Evolutionary conservation across 37 sponge, comb jelly and placozoan genomes (phyloP).

Genomic region (Crambe crambe): DNA sequence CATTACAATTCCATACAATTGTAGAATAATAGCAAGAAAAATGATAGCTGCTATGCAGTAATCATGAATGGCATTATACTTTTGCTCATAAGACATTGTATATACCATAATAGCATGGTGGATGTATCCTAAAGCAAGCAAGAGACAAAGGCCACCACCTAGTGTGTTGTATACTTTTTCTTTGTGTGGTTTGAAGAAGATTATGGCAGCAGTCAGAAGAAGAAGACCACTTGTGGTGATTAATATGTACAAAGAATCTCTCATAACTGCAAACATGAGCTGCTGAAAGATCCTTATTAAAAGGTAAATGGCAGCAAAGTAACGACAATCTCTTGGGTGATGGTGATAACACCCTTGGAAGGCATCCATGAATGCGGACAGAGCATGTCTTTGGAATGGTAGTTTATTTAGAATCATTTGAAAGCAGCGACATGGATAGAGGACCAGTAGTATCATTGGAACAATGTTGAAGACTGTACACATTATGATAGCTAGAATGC

Average conservation of each 20-base stretch:
- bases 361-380: conserved; percentile 1
- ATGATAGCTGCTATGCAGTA: too few relatives aligned
- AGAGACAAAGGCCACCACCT: conserved; percentile 37
- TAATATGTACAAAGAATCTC: background rate
- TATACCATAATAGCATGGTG: too few relatives aligned
- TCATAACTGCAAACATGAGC: background rate
- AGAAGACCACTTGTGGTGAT: background rate
- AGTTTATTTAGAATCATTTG: background rate
- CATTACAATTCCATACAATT: too few relatives aligned
- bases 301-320: background rate
- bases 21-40: too few relatives aligned
- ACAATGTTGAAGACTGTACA: background rate
- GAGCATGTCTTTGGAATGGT: background rate
- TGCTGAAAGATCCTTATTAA: background rate
- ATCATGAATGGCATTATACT: too few relatives aligned
- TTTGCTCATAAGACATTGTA: too few relatives aligned
- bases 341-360: conserved; percentile 2
- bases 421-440: conserved; percentile 18
- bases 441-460: background rate
- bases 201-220: background rate
- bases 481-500: background rate
- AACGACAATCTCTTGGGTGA: conserved; percentile 1
- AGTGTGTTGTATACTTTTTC: conserved; percentile 40
- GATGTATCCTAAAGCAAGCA: too few relatives aligned
- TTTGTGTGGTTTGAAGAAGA: conserved; percentile 39